Percentiles rank a stretch among this genome's conserved stretches.
Evolutionary conservation across 30 jellyfish, hydroid and myxozoan genomes (phyloP).

Genomic region (Aurelia sp.): DNA sequence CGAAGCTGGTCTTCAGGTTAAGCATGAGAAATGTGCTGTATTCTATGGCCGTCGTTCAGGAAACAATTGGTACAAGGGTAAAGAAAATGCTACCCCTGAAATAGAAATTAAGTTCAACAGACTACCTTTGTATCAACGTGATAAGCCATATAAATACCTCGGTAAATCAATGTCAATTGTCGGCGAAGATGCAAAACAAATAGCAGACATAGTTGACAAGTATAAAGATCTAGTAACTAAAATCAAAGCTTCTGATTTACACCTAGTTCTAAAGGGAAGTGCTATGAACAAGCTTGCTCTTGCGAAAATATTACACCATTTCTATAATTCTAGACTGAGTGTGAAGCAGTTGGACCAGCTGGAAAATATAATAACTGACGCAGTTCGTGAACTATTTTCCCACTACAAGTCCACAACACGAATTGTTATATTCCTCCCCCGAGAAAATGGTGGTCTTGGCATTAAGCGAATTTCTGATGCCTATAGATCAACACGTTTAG

Average conservation of each 20-base stretch:
- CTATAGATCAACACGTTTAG: not conserved
- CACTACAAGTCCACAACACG: not conserved
- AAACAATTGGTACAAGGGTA: too few relatives aligned
- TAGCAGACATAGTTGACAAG: constrained; percentile 7
- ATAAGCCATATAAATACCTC: constrained; percentile 18
- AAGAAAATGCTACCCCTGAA: too few relatives aligned
- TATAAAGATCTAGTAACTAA: constrained; percentile 16
- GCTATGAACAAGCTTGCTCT: constrained; percentile 60
- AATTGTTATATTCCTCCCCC: constrained; percentile 26
- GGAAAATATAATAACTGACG: too few relatives aligned
- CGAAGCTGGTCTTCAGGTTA: constrained; percentile 27
- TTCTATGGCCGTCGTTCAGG: constrained; percentile 14
- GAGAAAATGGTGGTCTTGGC: constrained; percentile 17
- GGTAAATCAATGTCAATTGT: not conserved
- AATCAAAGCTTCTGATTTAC: not conserved
- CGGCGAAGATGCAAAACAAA: constrained; percentile 49
- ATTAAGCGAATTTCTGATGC: constrained; percentile 32
- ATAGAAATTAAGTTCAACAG: not conserved
- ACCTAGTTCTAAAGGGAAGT: constrained; percentile 22
- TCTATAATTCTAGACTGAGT: constrained; percentile 20
- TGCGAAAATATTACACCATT: constrained; percentile 55
- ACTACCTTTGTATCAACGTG: not conserved
- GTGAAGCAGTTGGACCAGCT: constrained; percentile 21
- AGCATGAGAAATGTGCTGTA: constrained; percentile 26
- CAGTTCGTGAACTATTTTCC: too few relatives aligned